phyloP scores from a whole-genome alignment of 1,140 invertebrate genomes.

The Drosophila orena region DNA sequence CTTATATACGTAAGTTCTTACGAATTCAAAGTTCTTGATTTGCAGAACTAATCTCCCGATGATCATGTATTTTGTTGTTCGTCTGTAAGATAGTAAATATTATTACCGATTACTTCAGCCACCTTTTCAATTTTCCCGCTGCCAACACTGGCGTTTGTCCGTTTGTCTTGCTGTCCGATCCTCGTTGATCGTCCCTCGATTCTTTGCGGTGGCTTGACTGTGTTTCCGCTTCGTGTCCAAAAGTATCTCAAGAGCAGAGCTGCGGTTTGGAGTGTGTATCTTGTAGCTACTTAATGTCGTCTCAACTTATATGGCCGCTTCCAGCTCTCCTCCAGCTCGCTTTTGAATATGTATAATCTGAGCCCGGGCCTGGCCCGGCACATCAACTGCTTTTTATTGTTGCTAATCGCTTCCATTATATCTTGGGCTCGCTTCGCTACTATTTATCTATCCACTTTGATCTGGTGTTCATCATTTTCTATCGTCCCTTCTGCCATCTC shows the following conservation, averaged over 20 bases:
- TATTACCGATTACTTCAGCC: neutral
- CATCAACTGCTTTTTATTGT: constrained; percentile 68
- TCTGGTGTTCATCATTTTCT: constrained; percentile 64
- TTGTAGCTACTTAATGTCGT: constrained; percentile 67
- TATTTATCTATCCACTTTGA: constrained; percentile 67
- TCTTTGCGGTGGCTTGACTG: constrained; percentile 42
- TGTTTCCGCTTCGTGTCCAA: constrained; percentile 80
- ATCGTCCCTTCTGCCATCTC: constrained; percentile 15
- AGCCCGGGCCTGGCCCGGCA: constrained; percentile 23
- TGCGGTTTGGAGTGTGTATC: constrained; percentile 65
- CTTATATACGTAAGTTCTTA: neutral
- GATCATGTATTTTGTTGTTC: too few relatives aligned
- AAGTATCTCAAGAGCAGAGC: constrained; percentile 79
- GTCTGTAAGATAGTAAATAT: neutral
- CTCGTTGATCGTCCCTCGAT: constrained; percentile 44
- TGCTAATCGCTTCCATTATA: constrained; percentile 82
- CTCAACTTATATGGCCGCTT: constrained; percentile 56
- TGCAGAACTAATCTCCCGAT: too few relatives aligned
- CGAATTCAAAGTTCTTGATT: too few relatives aligned
- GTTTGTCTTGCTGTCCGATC: constrained; percentile 22
- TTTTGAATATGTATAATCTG: constrained; percentile 53
- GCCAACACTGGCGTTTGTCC: neutral
- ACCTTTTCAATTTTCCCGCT: neutral
- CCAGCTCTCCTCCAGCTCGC: constrained; percentile 15
- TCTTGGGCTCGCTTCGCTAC: constrained; percentile 46